Conservation (phyloP, 2,797 vertebrate species). For the Strix occidentalis region DNA sequence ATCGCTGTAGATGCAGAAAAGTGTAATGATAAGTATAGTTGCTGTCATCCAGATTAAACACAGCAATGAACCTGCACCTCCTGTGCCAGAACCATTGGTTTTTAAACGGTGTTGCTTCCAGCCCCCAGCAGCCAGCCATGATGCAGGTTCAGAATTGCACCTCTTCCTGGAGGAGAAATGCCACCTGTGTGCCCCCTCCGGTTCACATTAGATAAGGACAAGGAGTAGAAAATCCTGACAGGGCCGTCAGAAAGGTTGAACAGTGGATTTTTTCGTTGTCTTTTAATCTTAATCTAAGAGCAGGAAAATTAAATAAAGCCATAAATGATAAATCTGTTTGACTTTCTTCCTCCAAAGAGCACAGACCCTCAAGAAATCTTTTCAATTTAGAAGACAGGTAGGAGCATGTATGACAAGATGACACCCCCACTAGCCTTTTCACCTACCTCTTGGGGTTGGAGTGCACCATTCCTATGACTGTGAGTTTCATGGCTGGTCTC, state of each 20-base stretch:
- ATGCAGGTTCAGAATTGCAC: neutral
- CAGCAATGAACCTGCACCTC: neutral
- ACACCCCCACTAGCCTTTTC: neutral
- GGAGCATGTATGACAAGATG: neutral
- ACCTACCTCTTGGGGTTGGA: constrained; percentile 86
- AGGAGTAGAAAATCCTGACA: neutral
- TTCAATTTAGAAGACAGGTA: neutral
- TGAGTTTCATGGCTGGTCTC: constrained; percentile 89
- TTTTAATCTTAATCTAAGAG: neutral
- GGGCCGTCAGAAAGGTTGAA: neutral
- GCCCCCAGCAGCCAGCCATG: neutral
- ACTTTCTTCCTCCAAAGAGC: neutral
- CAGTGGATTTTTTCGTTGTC: neutral
- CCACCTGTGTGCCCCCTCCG: neutral
- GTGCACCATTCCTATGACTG: constrained; percentile 87
- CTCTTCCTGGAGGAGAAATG: neutral
- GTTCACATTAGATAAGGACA: neutral
- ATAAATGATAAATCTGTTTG: neutral
- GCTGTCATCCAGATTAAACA: neutral
- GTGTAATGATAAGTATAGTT: neutral
- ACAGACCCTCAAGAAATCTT: neutral
- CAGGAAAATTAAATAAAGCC: neutral
- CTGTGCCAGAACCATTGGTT: neutral
- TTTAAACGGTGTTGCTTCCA: neutral
- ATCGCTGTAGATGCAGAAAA: neutral